Base-by-base conservation (phyloP, 1,140 invertebrate genomes). In the Musca vetustissima region DNA sequence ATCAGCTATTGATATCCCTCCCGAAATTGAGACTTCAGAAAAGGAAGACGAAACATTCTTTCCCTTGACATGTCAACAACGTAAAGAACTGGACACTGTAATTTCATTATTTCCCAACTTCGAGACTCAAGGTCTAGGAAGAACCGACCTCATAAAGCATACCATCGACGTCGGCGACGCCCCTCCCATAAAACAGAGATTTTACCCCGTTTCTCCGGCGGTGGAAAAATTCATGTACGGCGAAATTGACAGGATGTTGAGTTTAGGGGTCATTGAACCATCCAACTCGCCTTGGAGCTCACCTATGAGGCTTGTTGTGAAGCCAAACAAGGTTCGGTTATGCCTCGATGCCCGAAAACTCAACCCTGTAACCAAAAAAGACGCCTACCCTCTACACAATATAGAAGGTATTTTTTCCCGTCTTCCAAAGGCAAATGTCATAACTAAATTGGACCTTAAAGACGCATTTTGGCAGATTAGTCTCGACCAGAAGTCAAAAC, bases 261-360 rank as follows among this genome's bases (percentile, higher is more conserved):
- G 11, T 32, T 57, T 67, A 32, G 66, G 66, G 9, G 66, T 67
- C 14, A 67, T 43, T 36, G 66, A 67, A 57, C 0, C 14, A 43
- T 36, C 50, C 15, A 24, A 59, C 4, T 53, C 48, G 7, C 50
- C 66, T 24, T 67, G 66, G 52, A 67, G 66, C 47, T 67, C 66
- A 19, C 66, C 66, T 19, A 67, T 67, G 52, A 52, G 66, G 47
- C 21, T 24, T 2, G 47, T 50, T 15, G 21, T 64, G n/a, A 64
- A 47, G 15, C 21, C 47, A 1, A 9, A 47, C 13, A 64, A 48
- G 14, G 52, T 55, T 11, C 52, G 52, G 19, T 24, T 55, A 22
- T 55, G 52, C 19, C 19, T 55, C n/a, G 52, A 55, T 14, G 57
- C 57, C 15, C 57, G 59, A 4, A 64, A 64, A 15, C 15, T 64